phyloP scores from a whole-genome alignment of 2,888 invertebrate species.

The Pseudanteris insignis region DNA sequence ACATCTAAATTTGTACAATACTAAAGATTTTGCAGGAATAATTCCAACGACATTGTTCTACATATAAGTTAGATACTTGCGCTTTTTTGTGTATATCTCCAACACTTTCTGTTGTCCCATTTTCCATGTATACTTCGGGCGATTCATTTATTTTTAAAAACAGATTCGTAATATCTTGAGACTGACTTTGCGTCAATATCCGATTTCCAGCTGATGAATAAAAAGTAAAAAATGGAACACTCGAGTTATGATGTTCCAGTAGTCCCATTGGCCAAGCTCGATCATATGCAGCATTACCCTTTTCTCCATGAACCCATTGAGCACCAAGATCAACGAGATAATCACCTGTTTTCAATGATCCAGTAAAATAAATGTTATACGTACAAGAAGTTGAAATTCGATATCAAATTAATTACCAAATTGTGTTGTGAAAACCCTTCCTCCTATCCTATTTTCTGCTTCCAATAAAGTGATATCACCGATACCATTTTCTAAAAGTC shows the following conservation, averaged over 20 bases:
- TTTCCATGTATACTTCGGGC: background rate
- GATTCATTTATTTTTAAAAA: conserved; percentile 5
- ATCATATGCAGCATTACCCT: conserved; percentile 50
- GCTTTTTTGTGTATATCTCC: background rate
- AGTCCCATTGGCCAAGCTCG: conserved; percentile 52
- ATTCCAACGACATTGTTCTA: too few species aligned
- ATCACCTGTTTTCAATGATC: conserved; percentile 20
- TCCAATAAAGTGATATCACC: conserved; percentile 67
- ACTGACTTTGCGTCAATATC: conserved; percentile 1
- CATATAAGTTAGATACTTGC: too few species aligned
- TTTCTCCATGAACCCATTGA: conserved; percentile 56
- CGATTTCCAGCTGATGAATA: conserved; percentile 12
- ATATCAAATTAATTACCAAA: conserved; percentile 65
- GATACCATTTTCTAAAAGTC: conserved; percentile 66
- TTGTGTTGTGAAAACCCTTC: conserved; percentile 62
- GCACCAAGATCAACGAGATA: conserved; percentile 49
- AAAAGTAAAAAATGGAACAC: background rate
- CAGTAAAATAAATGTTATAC: background rate
- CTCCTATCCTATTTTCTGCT: conserved; percentile 67
- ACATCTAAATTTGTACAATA: too few species aligned
- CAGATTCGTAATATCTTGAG: conserved; percentile 11
- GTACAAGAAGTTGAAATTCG: background rate
- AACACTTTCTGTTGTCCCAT: conserved; percentile 5
- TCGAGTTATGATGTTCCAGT: conserved; percentile 38
- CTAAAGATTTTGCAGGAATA: too few species aligned